A percentile compares a stretch with the other conserved stretches of the same genome.
These are phyloP conservation scores for Terebella lapidaria DNA, from an alignment of 2,888 invertebrate species.

Conservation along the genomic window DNA sequence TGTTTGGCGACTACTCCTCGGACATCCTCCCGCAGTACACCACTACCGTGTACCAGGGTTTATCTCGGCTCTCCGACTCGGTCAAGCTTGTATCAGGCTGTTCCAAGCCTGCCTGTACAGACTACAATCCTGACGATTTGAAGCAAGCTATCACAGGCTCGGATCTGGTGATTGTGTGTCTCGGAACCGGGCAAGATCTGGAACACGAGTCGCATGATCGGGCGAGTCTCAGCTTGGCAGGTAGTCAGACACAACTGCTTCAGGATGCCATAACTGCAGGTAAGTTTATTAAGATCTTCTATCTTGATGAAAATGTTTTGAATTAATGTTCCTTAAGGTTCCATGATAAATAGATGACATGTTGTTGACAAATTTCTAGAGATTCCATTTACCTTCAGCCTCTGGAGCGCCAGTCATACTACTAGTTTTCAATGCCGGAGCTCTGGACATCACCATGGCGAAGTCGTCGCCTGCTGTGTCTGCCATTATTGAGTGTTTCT, in stretches of 20 bases:
- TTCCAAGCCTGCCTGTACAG: constrained; percentile 8
- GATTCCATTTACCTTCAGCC: too few species aligned
- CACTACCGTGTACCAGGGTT: constrained; percentile 16
- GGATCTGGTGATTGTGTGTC: constrained; percentile 38
- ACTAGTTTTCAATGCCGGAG: constrained; percentile 41
- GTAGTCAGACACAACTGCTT: constrained; percentile 21
- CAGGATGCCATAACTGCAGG: constrained; percentile 18
- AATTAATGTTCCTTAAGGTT: too few species aligned
- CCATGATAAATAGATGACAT: too few species aligned
- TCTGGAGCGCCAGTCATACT: constrained; percentile 29
- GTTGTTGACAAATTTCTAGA: too few species aligned
- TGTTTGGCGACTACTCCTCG: constrained; percentile 27
- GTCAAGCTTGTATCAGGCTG: constrained; percentile 17
- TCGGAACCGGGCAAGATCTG: constrained; percentile 32
- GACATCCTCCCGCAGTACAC: constrained; percentile 13
- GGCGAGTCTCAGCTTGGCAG: constrained; percentile 16
- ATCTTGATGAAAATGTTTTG: too few species aligned
- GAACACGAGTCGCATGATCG: constrained; percentile 23
- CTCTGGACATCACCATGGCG: constrained; percentile 41
- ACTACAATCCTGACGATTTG: constrained; percentile 7
- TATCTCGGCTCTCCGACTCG: constrained; percentile 13
- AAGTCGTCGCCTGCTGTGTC: constrained; percentile 27
- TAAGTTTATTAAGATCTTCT: constrained; percentile 2
- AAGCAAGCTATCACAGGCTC: constrained; percentile 4
- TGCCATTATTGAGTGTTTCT: constrained; percentile 40